A percentile compares a stretch with the other conserved stretches of the same genome.
These are phyloP conservation scores for Meleagris gallopavo DNA, from an alignment of 2,113 vertebrate genomes.

Conservation along the genomic window DNA sequence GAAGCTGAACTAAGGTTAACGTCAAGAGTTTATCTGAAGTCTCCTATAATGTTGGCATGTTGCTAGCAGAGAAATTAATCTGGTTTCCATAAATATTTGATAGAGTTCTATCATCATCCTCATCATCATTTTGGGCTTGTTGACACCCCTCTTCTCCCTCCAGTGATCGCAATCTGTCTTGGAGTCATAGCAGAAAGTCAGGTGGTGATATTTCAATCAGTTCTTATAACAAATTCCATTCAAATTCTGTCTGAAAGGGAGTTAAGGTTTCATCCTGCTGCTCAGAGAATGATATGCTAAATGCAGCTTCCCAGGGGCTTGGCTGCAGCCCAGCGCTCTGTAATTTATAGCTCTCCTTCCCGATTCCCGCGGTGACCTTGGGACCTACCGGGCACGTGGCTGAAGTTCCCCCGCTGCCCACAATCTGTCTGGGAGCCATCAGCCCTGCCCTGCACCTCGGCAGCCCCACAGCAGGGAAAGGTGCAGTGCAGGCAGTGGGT, in stretches of 20 bases:
- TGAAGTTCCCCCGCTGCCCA: not conserved
- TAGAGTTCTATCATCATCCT: conserved; percentile 31
- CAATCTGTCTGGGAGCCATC: fast-evolving
- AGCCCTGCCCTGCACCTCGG: not conserved
- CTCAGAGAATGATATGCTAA: conserved; percentile 74
- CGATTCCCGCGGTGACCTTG: conserved; percentile 72
- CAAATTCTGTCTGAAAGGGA: conserved; percentile 70
- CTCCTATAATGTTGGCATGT: conserved; percentile 63
- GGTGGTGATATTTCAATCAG: conserved; percentile 76
- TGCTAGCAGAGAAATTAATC: conserved; percentile 46
- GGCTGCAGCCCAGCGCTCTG: conserved; percentile 77
- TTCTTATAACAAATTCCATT: conserved; percentile 72
- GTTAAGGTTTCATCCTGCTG: conserved; percentile 70
- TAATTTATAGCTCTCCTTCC: conserved; percentile 74
- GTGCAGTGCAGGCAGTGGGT: not conserved
- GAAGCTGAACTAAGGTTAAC: conserved; percentile 61
- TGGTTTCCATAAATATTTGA: conserved; percentile 76
- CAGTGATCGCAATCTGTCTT: conserved; percentile 7
- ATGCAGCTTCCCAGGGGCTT: conserved; percentile 75
- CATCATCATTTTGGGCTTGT: not conserved
- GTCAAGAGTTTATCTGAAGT: conserved; percentile 70
- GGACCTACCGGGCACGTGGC: conserved; percentile 45
- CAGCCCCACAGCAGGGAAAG: not conserved
- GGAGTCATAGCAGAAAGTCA: conserved; percentile 64
- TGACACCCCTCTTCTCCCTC: not conserved